Base-by-base conservation (phyloP, 2,113 vertebrate genomes). In the Periophthalmus modestus region DNA sequence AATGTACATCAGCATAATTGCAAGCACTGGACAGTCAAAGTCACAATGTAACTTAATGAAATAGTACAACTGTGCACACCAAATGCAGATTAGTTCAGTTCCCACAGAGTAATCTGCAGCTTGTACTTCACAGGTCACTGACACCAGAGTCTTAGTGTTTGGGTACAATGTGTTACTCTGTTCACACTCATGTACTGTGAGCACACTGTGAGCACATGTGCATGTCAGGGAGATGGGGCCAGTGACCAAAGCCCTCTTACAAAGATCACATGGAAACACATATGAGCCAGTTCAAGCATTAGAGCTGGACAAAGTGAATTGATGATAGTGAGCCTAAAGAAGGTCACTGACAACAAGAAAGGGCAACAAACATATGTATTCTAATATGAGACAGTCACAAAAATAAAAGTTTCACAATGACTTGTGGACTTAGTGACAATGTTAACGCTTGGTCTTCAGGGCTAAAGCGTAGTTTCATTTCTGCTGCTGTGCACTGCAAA, bases 401-500 rank as follows among this genome's bases (percentile, higher is more conserved):
- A 57, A 57, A 55, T 5, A 21, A 21, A 10, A 21, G 54, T 55
- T 55, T 55, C 7, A 55, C 19, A 55, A 57, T 18, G 10, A n/a
- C 24, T 33, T 33, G 5, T 12, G 13, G 58, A 33, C 23, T 18
- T 3, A n/a, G 24, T 34, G 59, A 34, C 57, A 59, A 62, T 18
- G 13, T 18, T 34, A 18, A 33, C 6, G 7, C 28, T 62, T 2
- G 6, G 15, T 33, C 28, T 62, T 62, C 28, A 18, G 59, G 59
- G 59, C 28, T 34, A 62, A 62, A 62, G 39, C 19, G 24, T 59
- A 21, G 62, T 65, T 65, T 39, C 3, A n/a, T 65, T 65, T 65
- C 33, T 39, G 62, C 34, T 12, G 62, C 34, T n/a, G 62, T 36
- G 62, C 18, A 65, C 34, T 36, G 33, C 62, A n/a, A 39, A 65